Evolutionary conservation across 2,797 vertebrate species (phyloP), one percentile per base, ranked within the genome.

Genomic region (Phataginus tetradactyla): DNA sequence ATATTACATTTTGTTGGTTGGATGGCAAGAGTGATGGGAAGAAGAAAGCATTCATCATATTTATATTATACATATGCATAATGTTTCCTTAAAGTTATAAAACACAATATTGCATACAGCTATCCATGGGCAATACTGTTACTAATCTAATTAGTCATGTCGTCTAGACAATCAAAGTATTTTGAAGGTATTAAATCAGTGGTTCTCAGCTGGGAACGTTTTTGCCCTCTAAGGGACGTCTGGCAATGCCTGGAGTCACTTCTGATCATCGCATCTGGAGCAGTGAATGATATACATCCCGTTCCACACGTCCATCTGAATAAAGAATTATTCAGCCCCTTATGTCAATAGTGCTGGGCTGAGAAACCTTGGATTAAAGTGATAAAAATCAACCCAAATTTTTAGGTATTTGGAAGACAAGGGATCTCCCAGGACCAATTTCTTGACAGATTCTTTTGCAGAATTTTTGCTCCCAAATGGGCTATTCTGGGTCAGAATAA

Each of bases 1-100:
- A 92, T 83, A 85, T 64, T 78, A 86, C 77, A 96, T 97, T 94
- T 95, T 85, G 32, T 75, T 88, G 81, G 53, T 79, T 81, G 96
- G 74, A 77, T 85, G 23, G 39, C 42, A 90, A 83, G 55, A 95
- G 37, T n/a, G 9, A 71, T 27, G 42, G 84, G 29, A 45, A 78
- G 94, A 95, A 92, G 27, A 17, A 14, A 86, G 1, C 80, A 86
- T 75, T 91, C 59, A 75, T 53, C 25, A 7, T 64, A 8, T 80
- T 91, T 88, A 64, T 57, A 49, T 55, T 77, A n/a, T 27, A 63
- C 21, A 49, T 49, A 85, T 53, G 12, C 6, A n/a, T 53, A 89
- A 77, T 69, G 34, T 84, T 90, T 92, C 37, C 64, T 79, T 94
- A 57, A 91, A 83, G n/a, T 55, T 87, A 51, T 32, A 59, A 91